Conservation (phyloP, 2,113 vertebrate genomes). For the Epinephelus fuscoguttatus region DNA sequence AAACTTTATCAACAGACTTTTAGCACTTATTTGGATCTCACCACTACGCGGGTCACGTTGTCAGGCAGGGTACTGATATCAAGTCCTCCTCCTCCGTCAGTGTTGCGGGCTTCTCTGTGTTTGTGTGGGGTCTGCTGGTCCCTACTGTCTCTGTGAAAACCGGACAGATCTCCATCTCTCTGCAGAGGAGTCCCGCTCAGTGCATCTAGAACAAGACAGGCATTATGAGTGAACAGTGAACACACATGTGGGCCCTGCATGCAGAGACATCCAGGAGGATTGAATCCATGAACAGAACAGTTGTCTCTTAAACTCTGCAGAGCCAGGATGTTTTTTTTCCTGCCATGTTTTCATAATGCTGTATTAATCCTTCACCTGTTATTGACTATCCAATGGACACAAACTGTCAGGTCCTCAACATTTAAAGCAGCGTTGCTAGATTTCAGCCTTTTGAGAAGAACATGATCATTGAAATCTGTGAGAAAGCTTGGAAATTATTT, state of each 20-base stretch:
- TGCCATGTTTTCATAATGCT: background rate
- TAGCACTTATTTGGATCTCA: conserved; percentile 73
- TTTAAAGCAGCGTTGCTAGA: background rate
- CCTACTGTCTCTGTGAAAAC: conserved; percentile 63
- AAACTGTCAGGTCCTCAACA: background rate
- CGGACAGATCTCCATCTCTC: conserved; percentile 35
- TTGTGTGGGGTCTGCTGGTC: conserved; percentile 59
- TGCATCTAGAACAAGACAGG: conserved; percentile 53
- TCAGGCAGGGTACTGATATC: conserved; percentile 86
- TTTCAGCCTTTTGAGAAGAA: background rate
- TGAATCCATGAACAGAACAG: background rate
- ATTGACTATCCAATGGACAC: background rate
- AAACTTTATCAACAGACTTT: background rate
- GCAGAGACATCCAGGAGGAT: background rate
- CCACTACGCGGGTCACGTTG: conserved; percentile 88
- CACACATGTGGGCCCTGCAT: background rate
- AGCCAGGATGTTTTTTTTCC: background rate
- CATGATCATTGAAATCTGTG: background rate
- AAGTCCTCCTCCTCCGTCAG: conserved; percentile 71
- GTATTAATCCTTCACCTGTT: background rate
- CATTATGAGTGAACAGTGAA: conserved; percentile 17
- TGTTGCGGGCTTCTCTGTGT: conserved; percentile 79
- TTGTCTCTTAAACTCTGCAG: background rate
- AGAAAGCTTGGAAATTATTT: background rate
- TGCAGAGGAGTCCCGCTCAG: conserved; percentile 35